Base-by-base conservation (phyloP, 1,140 invertebrate genomes). In the Coptotermes formosanus region DNA sequence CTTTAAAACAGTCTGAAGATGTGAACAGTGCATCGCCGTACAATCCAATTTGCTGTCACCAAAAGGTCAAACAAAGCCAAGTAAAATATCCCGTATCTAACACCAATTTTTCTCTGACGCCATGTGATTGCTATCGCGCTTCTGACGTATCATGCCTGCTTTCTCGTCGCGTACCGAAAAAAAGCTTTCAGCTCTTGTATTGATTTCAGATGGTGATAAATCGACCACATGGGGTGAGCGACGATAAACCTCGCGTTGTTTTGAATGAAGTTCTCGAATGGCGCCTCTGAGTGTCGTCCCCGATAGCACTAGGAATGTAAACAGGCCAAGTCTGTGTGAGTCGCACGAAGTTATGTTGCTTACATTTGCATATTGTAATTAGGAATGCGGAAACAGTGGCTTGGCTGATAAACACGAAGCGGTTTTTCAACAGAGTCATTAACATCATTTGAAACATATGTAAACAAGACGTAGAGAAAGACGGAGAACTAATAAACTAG, bases 171-270 rank as follows among this genome's bases (percentile, higher is more conserved):
- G 59, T 64, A 21, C 8, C 19, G 59, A 21, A 64, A 23, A n/a
- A n/a, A 64, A 64, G 59, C 64, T 75, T 75, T 75, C 64, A 75
- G n/a, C 64, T 3, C 64, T 75, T 75, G 25, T 75, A 75, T 75
- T 75, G 64, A 75, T 75, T 75, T 75, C 16, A 75, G 64, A 75
- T 75, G 64, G 25, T 75, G 64, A 75, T 75, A 75, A 75, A 75
- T n/a, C 64, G 7, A 30, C 64, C n/a, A 9, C 64, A 25, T 30
- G 64, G 8, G 64, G 64, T 75, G 25, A 19, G 25, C n/a, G 8
- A 75, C 64, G 25, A 75, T 75, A 75, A 7, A 75, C 64, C 25
- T 30, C 64, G n/a, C 25, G 64, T 75, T 75, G 25, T 75, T 75
- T 30, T 30, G 64, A 30, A 75, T 75, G n/a, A 75, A 75, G 64